Conservation (phyloP, 2,797 vertebrate species). For the Eulemur mongoz region DNA sequence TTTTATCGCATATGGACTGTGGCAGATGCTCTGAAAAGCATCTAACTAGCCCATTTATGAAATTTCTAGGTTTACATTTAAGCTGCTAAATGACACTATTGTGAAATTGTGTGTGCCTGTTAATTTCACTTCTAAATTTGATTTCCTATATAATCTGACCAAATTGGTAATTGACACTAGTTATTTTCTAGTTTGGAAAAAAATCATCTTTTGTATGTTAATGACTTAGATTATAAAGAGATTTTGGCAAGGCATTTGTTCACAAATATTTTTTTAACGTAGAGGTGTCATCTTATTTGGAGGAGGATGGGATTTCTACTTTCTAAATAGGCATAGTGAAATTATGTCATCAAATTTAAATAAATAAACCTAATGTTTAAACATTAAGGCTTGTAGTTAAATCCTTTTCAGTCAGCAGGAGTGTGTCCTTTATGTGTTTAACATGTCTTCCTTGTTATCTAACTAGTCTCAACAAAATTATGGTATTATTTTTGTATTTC, state of each 20-base stretch:
- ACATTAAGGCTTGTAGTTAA: not conserved
- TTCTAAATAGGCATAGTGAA: not conserved
- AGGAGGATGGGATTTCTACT: not conserved
- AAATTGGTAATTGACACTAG: not conserved
- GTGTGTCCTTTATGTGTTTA: not conserved
- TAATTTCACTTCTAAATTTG: conserved; percentile 13
- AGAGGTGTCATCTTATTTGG: not conserved
- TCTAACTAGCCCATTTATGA: not conserved
- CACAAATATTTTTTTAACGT: conserved; percentile 42
- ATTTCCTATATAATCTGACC: not conserved
- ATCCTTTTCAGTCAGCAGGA: not conserved
- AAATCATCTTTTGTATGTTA: not conserved
- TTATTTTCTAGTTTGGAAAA: not conserved
- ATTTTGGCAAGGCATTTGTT: conserved; percentile 10
- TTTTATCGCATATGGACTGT: not conserved
- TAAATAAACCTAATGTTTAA: conserved; percentile 8
- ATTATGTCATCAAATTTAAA: conserved; percentile 6
- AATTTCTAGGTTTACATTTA: conserved; percentile 6
- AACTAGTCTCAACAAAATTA: not conserved
- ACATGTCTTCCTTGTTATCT: not conserved
- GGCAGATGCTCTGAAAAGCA: not conserved
- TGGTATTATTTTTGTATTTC: not conserved
- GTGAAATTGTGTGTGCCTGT: not conserved
- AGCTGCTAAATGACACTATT: not conserved
- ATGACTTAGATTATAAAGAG: not conserved